Evolutionary conservation across 2,113 vertebrate genomes (phyloP).

Genomic region (Marmota monax): DNA sequence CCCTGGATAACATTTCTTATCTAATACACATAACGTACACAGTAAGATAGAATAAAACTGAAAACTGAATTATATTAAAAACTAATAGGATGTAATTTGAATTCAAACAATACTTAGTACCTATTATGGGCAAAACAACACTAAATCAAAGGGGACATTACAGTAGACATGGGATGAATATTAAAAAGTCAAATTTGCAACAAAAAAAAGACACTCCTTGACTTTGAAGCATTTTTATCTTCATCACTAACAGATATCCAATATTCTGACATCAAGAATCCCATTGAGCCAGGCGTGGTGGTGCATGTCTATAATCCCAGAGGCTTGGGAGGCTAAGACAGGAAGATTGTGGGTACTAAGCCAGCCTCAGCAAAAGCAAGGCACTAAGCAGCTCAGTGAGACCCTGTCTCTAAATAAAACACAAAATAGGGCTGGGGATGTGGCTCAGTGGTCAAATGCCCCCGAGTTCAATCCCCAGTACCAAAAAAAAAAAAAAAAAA

Average conservation of each 20-base stretch:
- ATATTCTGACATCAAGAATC: constrained; percentile 15
- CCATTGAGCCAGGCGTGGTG: background rate
- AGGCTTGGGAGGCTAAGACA: too few species aligned
- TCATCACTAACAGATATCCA: background rate
- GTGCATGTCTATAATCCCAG: too few species aligned
- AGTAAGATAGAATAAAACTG: background rate
- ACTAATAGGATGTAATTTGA: constrained; percentile 30
- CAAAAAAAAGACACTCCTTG: background rate
- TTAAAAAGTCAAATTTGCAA: background rate
- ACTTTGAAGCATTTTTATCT: background rate
- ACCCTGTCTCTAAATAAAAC: too few species aligned
- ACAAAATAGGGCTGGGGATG: too few species aligned
- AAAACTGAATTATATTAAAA: constrained; percentile 51
- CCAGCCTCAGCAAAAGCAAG: too few species aligned
- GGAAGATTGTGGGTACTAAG: too few species aligned
- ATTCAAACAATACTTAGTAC: constrained; percentile 27
- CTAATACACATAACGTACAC: background rate
- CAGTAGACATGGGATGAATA: background rate
- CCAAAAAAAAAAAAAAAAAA: too few species aligned
- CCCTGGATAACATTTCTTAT: background rate
- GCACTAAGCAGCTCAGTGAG: too few species aligned
- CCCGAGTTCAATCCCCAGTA: too few species aligned
- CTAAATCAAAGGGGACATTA: background rate
- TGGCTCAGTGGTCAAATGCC: too few species aligned
- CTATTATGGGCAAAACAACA: background rate